A percentile compares a stretch with the other conserved stretches of the same genome.
phyloP scores from a whole-genome alignment of 1,140 invertebrate genomes.

The Whitmania pigra region DNA sequence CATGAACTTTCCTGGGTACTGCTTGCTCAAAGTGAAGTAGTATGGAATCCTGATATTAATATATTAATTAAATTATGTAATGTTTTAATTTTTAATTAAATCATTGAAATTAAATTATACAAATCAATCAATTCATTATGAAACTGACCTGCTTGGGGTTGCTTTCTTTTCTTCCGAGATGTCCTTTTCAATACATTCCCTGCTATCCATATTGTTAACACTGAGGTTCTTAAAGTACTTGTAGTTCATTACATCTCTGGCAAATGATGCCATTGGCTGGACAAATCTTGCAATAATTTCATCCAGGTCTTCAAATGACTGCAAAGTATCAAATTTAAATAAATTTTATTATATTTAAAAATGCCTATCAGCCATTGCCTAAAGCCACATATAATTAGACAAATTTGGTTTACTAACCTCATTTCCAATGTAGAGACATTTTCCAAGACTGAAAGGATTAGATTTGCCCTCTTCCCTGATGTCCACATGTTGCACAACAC shows the following conservation, averaged over 20 bases:
- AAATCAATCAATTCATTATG: neutral
- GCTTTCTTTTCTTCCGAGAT: conserved; percentile 48
- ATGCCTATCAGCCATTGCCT: neutral
- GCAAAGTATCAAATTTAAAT: conserved; percentile 26
- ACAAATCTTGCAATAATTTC: conserved; percentile 95
- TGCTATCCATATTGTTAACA: conserved; percentile 55
- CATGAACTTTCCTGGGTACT: conserved; percentile 85
- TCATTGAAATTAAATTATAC: neutral
- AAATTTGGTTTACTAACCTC: conserved; percentile 30
- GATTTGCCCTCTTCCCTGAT: conserved; percentile 89
- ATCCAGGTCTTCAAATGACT: conserved; percentile 92
- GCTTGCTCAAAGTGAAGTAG: conserved; percentile 44
- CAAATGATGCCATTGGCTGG: conserved; percentile 84
- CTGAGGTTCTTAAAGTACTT: conserved; percentile 71
- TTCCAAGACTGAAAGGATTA: conserved; percentile 86
- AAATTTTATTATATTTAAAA: neutral
- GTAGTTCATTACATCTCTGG: conserved; percentile 75
- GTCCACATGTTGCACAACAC: conserved; percentile 88
- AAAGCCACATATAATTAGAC: no score
- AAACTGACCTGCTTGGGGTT: conserved; percentile 31
- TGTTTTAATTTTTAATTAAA: no score
- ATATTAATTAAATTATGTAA: neutral
- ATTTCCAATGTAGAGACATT: conserved; percentile 51
- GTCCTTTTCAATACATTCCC: conserved; percentile 59
- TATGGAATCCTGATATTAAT: conserved; percentile 39